These are phyloP conservation scores for Elegia similella DNA, from an alignment of 2,888 invertebrate species.

Conservation along the genomic window DNA sequence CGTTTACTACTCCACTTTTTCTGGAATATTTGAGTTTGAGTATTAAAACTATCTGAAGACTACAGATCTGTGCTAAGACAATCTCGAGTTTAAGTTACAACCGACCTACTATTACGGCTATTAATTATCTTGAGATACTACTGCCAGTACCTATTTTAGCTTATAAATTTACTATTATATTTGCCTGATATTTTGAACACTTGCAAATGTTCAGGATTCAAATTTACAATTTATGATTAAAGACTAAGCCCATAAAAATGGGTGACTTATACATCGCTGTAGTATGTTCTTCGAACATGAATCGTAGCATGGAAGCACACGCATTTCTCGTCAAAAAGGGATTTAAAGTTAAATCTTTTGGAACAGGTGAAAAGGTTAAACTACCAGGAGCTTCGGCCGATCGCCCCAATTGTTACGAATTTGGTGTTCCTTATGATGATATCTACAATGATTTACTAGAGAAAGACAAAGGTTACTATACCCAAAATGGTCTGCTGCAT, in stretches of 20 bases:
- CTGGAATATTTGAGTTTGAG: too few relatives aligned
- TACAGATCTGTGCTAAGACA: too few relatives aligned
- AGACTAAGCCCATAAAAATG: slow-evolving; percentile 33
- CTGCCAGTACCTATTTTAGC: too few relatives aligned
- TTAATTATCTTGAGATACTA: too few relatives aligned
- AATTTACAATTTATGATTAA: background rate
- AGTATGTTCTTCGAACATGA: slow-evolving; percentile 99
- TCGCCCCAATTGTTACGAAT: slow-evolving; percentile 98
- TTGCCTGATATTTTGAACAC: background rate
- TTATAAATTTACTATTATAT: too few relatives aligned
- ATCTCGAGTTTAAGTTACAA: too few relatives aligned
- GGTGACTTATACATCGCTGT: slow-evolving; percentile 91
- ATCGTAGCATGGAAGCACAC: slow-evolving; percentile 99
- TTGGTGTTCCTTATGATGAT: slow-evolving; percentile 96
- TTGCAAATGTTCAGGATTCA: background rate
- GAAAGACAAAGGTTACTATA: slow-evolving; percentile 97
- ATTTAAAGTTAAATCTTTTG: slow-evolving; percentile 96
- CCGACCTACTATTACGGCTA: too few relatives aligned
- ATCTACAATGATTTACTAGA: slow-evolving; percentile 95
- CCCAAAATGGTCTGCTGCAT: slow-evolving; percentile 98
- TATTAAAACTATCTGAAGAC: too few relatives aligned
- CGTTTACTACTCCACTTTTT: too few relatives aligned
- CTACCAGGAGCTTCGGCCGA: slow-evolving; percentile 97
- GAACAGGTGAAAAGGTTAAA: slow-evolving; percentile 97
- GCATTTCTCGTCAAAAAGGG: slow-evolving; percentile 98